phyloP scores from a whole-genome alignment of 1,140 invertebrate genomes.

The Drosophila albomicans region DNA sequence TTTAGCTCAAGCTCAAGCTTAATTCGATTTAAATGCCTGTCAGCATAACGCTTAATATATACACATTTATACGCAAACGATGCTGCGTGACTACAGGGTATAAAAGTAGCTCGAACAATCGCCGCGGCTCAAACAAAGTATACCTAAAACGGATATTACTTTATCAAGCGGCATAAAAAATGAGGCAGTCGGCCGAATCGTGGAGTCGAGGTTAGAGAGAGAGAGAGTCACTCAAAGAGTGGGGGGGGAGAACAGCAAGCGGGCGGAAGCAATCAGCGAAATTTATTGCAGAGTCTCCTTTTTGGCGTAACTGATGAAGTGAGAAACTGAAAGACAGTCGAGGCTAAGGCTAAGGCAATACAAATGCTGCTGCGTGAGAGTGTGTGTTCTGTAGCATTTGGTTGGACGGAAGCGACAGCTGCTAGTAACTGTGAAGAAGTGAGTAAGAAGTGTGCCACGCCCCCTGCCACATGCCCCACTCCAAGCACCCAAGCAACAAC shows the following conservation, averaged over 20 bases:
- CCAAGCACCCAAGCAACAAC: not conserved
- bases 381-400: not conserved
- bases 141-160: constrained; percentile 83
- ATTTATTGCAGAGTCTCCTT: constrained; percentile 83
- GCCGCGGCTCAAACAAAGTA: constrained; percentile 50
- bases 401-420: constrained; percentile 61
- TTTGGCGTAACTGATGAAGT: constrained; percentile 83
- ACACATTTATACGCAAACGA: constrained; percentile 14
- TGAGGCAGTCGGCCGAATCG: constrained; percentile 56
- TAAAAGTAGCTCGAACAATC: constrained; percentile 14
- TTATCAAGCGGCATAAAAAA: constrained; percentile 83
- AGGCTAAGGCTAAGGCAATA: constrained; percentile 74
- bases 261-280: constrained; percentile 80
- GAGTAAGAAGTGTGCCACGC: constrained; percentile 28
- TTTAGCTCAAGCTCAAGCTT: constrained; percentile 5
- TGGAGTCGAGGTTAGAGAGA: constrained; percentile 48
- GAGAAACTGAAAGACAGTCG: constrained; percentile 82
- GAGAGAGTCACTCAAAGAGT: too few relatives aligned
- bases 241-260: constrained; percentile 20
- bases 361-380: constrained; percentile 36
- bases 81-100: constrained; percentile 50
- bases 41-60: constrained; percentile 23
- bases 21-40: constrained; percentile 41
- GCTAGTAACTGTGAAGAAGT: constrained; percentile 46
- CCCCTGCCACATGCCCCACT: not conserved